Percentiles rank a stretch among this genome's conserved stretches.
Conservation (phyloP, 1,140 invertebrate genomes). For the Mercenaria mercenaria region DNA sequence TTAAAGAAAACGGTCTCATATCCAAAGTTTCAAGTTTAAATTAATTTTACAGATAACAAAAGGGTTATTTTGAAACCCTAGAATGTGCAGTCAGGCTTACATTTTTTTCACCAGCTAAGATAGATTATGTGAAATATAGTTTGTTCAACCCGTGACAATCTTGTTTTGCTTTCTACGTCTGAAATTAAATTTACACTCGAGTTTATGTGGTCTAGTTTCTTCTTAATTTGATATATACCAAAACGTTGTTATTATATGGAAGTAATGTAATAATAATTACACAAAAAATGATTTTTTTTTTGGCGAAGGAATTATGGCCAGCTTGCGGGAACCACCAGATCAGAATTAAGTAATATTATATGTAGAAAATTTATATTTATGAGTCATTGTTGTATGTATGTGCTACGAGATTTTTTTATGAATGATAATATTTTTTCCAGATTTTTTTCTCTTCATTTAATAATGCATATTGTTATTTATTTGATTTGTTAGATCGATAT, state of each 20-base stretch:
- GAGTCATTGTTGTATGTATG: neutral
- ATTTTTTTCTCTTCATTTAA: neutral
- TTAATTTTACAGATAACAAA: slow-evolving; percentile 42
- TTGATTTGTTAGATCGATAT: neutral
- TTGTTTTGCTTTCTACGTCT: too few relatives aligned
- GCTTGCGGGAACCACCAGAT: neutral
- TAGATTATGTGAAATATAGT: neutral
- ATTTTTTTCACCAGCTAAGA: neutral
- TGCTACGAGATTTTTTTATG: neutral
- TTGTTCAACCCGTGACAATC: neutral
- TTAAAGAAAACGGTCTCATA: neutral
- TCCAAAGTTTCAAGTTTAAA: slow-evolving; percentile 37
- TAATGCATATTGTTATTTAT: slow-evolving; percentile 1
- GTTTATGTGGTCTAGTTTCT: too few relatives aligned
- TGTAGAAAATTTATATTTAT: neutral
- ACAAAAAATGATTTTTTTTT: too few relatives aligned
- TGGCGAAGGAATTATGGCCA: too few relatives aligned
- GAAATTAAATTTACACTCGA: too few relatives aligned
- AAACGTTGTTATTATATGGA: too few relatives aligned
- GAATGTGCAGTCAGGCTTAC: slow-evolving; percentile 6
- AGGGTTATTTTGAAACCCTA: slow-evolving; percentile 23
- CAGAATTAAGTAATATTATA: neutral
- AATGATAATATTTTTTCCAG: neutral
- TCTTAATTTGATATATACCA: too few relatives aligned
- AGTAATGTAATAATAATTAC: too few relatives aligned